A percentile compares a stretch with the other conserved stretches of the same genome.
phyloP scores from a whole-genome alignment of 2,113 vertebrate species.

The Hemiprocne comata region DNA sequence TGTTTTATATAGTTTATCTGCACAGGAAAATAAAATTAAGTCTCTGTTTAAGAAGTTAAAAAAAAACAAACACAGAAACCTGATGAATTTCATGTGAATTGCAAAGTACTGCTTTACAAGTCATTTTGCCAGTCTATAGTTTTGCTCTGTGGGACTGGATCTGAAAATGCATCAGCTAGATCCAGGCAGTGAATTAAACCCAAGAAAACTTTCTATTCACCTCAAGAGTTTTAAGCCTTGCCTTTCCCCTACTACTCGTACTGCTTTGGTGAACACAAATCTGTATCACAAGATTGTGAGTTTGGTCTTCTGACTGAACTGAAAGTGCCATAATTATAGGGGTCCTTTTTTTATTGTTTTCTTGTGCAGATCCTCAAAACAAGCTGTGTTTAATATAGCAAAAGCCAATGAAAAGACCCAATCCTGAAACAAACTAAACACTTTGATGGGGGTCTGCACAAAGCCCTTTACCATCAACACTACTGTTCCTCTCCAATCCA shows the following conservation, averaged over 20 bases:
- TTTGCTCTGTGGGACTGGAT: background rate
- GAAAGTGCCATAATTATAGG: rapidly evolving
- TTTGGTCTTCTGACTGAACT: background rate
- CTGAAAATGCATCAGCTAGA: background rate
- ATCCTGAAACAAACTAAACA: rapidly evolving
- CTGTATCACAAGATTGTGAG: rapidly evolving
- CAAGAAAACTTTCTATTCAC: background rate
- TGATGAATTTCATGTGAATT: background rate
- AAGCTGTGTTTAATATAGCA: background rate
- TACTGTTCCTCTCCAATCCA: rapidly evolving
- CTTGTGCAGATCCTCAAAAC: background rate
- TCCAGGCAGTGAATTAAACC: background rate
- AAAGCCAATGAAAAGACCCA: background rate
- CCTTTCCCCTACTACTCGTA: background rate
- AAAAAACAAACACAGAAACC: background rate
- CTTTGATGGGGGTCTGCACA: background rate
- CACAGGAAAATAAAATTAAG: background rate
- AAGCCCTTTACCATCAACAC: background rate
- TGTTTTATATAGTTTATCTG: background rate
- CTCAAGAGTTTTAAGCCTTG: background rate
- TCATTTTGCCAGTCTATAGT: background rate
- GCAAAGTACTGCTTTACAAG: background rate
- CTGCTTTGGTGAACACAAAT: background rate
- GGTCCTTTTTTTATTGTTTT: background rate
- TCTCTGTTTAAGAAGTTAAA: background rate